A percentile compares a stretch with the other conserved stretches of the same genome.
Conservation (phyloP, 2,113 vertebrate genomes). For the Oncorhynchus masou region DNA sequence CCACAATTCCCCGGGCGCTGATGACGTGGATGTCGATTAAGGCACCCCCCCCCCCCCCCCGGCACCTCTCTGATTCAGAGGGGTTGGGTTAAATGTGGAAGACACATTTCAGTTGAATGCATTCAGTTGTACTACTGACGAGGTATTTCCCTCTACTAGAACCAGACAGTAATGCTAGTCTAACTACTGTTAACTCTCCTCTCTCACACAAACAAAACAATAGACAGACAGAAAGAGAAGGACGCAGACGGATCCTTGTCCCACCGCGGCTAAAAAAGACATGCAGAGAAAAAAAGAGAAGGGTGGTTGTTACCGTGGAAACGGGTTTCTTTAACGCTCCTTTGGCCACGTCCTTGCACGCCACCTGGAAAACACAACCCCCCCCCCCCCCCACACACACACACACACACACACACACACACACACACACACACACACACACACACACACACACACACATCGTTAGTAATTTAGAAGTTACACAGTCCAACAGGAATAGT, state of each 20-base stretch:
- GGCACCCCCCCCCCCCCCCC: no score
- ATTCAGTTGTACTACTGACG: no score
- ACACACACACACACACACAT: slow-evolving; percentile 43
- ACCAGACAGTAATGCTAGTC: no score
- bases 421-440: no score
- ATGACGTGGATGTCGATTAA: no score
- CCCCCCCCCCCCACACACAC: slow-evolving; percentile 8
- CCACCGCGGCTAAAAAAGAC: slow-evolving; percentile 31
- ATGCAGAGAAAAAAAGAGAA: slow-evolving; percentile 29
- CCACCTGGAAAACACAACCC: slow-evolving; percentile 51
- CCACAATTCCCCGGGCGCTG: no score
- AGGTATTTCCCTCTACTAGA: no score
- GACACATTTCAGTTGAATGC: no score
- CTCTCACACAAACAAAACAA: slow-evolving; percentile 42
- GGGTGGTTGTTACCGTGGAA: slow-evolving; percentile 60
- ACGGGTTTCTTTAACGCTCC: slow-evolving; percentile 58
- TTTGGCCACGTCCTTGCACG: slow-evolving; percentile 59
- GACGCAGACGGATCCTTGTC: slow-evolving; percentile 39
- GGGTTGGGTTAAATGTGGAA: no score
- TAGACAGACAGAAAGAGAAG: slow-evolving; percentile 26
- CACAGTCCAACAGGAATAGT: no score
- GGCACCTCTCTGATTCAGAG: no score
- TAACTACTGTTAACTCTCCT: slow-evolving; percentile 10
- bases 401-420: no score
- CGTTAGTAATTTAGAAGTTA: slow-evolving; percentile 35